These are phyloP conservation scores for Ericerus pela DNA, from an alignment of 1,140 invertebrate genomes.

Conservation along the genomic window DNA sequence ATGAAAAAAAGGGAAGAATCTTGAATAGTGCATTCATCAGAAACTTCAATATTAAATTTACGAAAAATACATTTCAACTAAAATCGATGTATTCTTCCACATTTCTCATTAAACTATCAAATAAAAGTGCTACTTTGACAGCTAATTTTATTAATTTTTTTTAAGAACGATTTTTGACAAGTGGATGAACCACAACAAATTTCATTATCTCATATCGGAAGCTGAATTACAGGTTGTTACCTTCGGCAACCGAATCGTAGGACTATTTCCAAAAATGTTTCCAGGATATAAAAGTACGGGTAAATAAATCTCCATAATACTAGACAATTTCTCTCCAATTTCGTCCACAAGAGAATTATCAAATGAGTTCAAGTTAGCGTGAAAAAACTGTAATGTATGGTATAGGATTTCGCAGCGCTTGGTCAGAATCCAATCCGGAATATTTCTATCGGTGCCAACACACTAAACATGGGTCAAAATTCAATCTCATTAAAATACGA, in stretches of 20 bases:
- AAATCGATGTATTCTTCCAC: no score
- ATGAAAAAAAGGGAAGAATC: no score
- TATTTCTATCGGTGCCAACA: constrained; percentile 69
- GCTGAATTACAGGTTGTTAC: no score
- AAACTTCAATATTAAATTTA: no score
- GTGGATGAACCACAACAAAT: no score
- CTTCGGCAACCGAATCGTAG: constrained; percentile 59
- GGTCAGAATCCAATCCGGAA: constrained; percentile 59
- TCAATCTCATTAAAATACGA: background rate
- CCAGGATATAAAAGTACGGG: constrained; percentile 60
- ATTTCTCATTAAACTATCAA: no score
- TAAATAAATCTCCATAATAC: constrained; percentile 69
- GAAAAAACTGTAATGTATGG: constrained; percentile 58
- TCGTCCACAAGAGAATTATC: constrained; percentile 41
- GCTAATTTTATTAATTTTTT: no score
- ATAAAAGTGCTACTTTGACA: no score
- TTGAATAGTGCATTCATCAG: no score
- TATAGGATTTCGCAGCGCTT: constrained; percentile 53
- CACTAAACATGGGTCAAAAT: constrained; percentile 38
- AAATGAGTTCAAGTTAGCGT: constrained; percentile 55
- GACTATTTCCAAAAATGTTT: constrained; percentile 60
- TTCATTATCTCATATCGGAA: no score
- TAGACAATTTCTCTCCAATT: constrained; percentile 51
- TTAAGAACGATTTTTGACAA: no score
- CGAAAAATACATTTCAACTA: no score